A percentile compares a stretch with the other conserved stretches of the same genome.
Conservation (phyloP, 2,113 vertebrate genomes). For the Myanophis thanlyinensis region DNA sequence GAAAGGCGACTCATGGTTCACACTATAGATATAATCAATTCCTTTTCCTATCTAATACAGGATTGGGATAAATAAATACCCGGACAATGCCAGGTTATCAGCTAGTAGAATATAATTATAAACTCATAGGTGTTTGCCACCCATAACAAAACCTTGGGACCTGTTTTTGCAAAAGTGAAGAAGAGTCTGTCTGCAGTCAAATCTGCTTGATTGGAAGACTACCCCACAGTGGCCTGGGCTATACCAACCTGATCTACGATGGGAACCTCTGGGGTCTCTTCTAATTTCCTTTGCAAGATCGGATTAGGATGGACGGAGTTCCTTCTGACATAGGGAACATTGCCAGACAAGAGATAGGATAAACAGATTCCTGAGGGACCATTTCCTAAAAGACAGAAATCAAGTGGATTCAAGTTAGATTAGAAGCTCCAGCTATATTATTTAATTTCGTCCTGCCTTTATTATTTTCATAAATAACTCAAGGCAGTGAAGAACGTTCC, state of each 20-base stretch:
- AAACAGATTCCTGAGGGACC: slow-evolving; percentile 82
- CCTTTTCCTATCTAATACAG: too few species aligned
- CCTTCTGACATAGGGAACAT: slow-evolving; percentile 72
- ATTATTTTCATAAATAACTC: too few species aligned
- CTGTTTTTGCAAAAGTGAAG: background rate
- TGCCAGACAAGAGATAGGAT: slow-evolving; percentile 79
- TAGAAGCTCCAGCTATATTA: background rate
- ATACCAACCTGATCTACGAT: slow-evolving; percentile 74
- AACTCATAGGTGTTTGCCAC: background rate
- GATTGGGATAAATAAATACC: too few species aligned
- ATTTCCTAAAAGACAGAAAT: slow-evolving; percentile 67
- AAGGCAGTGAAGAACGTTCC: too few species aligned
- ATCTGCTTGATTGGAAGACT: background rate
- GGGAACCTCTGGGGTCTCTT: slow-evolving; percentile 60
- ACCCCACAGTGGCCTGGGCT: background rate
- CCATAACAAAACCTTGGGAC: background rate
- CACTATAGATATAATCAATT: too few species aligned
- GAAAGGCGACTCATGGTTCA: too few species aligned
- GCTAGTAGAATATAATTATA: too few species aligned
- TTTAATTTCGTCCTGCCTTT: too few species aligned
- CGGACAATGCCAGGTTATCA: too few species aligned
- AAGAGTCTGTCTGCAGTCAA: background rate
- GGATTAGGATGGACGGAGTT: slow-evolving; percentile 69
- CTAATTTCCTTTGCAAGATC: slow-evolving; percentile 77
- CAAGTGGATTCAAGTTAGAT: background rate